These are phyloP conservation scores for Xylota sylvarum DNA, from an alignment of 2,888 invertebrate species.

Conservation along the genomic window DNA sequence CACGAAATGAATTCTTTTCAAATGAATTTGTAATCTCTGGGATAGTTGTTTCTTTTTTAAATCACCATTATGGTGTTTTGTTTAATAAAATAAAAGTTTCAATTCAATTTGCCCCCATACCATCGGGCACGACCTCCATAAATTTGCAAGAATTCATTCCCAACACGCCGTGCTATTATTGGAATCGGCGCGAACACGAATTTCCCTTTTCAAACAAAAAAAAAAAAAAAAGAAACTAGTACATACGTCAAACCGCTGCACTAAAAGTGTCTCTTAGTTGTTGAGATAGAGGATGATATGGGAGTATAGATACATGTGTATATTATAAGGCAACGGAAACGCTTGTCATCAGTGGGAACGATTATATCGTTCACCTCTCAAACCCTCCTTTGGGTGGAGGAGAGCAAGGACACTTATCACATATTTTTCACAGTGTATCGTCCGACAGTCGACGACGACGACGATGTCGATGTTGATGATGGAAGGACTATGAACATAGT, in stretches of 20 bases:
- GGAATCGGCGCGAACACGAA: slow-evolving; percentile 35
- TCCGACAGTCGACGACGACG: not conserved
- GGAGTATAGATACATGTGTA: not conserved
- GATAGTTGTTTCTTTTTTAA: not conserved
- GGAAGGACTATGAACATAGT: not conserved
- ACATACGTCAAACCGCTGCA: not conserved
- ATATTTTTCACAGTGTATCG: slow-evolving; percentile 31
- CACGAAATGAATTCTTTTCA: not conserved
- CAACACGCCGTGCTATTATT: slow-evolving; percentile 19
- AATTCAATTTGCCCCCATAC: slow-evolving; percentile 28
- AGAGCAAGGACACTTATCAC: slow-evolving; percentile 59
- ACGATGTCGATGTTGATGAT: not conserved
- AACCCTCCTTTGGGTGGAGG: slow-evolving; percentile 31
- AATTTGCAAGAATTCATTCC: slow-evolving; percentile 26
- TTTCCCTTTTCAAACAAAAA: slow-evolving; percentile 1
- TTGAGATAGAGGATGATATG: not conserved
- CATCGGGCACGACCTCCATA: slow-evolving; percentile 8
- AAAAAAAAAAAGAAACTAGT: not conserved
- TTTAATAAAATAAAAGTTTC: slow-evolving; percentile 24
- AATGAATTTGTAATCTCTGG: not conserved
- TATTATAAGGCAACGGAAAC: slow-evolving; percentile 29
- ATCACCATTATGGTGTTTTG: not conserved
- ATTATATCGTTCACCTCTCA: slow-evolving; percentile 42
- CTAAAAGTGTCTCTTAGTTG: slow-evolving; percentile 7
- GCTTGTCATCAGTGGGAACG: slow-evolving; percentile 41